phyloP scores from a whole-genome alignment of 2,888 invertebrate species.

The Coelogynopora nodosa region DNA sequence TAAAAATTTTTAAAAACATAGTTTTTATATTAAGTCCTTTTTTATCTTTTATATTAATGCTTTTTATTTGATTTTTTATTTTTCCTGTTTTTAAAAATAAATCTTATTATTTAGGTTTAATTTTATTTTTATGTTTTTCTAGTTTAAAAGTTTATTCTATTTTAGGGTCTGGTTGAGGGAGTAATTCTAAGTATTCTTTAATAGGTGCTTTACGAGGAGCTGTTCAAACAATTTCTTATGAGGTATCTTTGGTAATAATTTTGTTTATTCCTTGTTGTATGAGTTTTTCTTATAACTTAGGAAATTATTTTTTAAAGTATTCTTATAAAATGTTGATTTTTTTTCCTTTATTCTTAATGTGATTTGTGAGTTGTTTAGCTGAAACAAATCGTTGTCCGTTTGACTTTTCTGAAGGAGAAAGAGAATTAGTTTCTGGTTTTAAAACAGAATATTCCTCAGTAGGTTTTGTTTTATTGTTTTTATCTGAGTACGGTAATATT shows the following conservation, averaged over 20 bases:
- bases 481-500: conserved; percentile 36
- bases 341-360: conserved; percentile 1
- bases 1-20: conserved; percentile 26
- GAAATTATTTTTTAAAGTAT: conserved; percentile 25
- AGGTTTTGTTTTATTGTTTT: conserved; percentile 36
- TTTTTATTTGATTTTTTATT: conserved; percentile 27
- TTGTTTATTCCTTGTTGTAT: conserved; percentile 27
- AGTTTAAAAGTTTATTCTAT: conserved; percentile 14
- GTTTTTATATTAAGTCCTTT: conserved; percentile 21
- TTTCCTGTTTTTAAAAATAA: conserved; percentile 16
- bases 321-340: conserved; percentile 15
- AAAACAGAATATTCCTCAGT: conserved; percentile 33
- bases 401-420: conserved; percentile 27
- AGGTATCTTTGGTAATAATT: conserved; percentile 22
- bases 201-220: conserved; percentile 9
- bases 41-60: conserved; percentile 18
- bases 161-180: conserved; percentile 31
- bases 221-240: conserved; percentile 30
- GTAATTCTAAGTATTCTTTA: conserved; percentile 27
- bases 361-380: conserved; percentile 12
- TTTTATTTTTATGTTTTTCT: conserved; percentile 29
- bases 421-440: conserved; percentile 40
- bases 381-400: conserved; percentile 27
- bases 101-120: background rate
- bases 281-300: background rate